Percentiles rank a stretch among this genome's conserved stretches.
These are phyloP conservation scores for Pomacea canaliculata DNA, from an alignment of 2,888 invertebrate species.

Conservation along the genomic window DNA sequence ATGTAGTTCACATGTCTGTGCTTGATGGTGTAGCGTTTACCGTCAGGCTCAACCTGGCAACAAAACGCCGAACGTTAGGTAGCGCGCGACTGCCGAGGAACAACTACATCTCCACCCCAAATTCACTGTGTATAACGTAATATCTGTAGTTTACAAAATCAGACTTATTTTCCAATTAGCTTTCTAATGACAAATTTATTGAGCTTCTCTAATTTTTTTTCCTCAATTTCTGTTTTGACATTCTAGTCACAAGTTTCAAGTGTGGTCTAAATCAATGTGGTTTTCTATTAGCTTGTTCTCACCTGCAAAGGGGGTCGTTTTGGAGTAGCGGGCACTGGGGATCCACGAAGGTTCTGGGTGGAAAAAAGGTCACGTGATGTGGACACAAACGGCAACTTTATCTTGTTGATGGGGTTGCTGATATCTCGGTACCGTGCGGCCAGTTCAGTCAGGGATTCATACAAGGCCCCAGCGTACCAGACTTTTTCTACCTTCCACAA, in stretches of 20 bases:
- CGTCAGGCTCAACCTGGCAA: constrained; percentile 52
- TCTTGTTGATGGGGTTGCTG: constrained; percentile 21
- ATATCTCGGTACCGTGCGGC: constrained; percentile 40
- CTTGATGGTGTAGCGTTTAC: constrained; percentile 53
- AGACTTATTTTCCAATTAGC: too few species aligned
- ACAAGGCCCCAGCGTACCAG: constrained; percentile 45
- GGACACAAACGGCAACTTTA: not conserved
- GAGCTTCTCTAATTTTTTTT: too few species aligned
- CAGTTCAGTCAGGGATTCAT: constrained; percentile 40
- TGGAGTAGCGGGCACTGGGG: constrained; percentile 27
- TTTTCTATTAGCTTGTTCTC: not conserved
- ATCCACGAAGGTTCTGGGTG: constrained; percentile 37
- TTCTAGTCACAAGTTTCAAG: too few species aligned
- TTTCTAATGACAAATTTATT: too few species aligned
- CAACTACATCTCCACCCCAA: too few species aligned
- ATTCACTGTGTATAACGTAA: too few species aligned
- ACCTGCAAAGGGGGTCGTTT: constrained; percentile 36
- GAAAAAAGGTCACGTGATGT: constrained; percentile 29
- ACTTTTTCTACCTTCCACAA: constrained; percentile 43
- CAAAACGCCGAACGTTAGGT: not conserved
- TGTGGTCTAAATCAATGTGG: too few species aligned
- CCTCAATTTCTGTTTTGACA: too few species aligned
- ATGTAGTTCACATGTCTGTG: constrained; percentile 54
- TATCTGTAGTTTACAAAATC: too few species aligned
- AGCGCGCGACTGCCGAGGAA: too few species aligned